Evolutionary conservation across 2,113 vertebrate genomes (phyloP), one percentile per base, ranked within the genome.

Genomic region (Paratilapia polleni): DNA sequence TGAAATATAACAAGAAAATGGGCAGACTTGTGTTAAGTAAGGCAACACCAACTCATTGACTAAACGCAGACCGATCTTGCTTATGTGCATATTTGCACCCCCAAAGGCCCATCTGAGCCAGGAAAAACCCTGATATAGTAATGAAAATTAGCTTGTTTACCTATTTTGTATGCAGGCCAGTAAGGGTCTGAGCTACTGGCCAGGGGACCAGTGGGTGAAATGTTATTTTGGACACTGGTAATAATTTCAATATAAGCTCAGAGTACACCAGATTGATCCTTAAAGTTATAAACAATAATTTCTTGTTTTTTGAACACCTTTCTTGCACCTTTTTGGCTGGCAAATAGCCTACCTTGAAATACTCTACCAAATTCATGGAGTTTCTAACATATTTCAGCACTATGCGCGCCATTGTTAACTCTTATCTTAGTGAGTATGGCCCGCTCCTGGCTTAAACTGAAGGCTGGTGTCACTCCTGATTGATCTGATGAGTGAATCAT

Each of bases 61-160:
- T 20, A 73, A 52, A 52, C 8, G 43, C 17, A 73, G 43, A 31
- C 10, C 43, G 31, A 5, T 73, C 1, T 3, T 52, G 24, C 28
- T 20, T 0, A 10, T 6, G 0, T 13, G 66, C 17, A 28, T 70
- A 52, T 70, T 52, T 52, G 7, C 0, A 70, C 10, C 15, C 0
- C 1, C 5, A 70, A 70, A 10, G 49, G 28, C 17, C 43, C 43
- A 8, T 47, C 10, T 31, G 17, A 73, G 24, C 10, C 43, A 52
- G 0, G 28, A 31, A 31, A 52, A 70, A 13, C 24, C 19, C 2
- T 17, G 49, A 31, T 22, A 31, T 11, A 73, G 24, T 20, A 3
- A 4, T 1, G 3, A 8, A 52, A 70, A 31, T 11, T 2, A 20
- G 3, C 43, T 70, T 70, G 24, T 49, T 70, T 70, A 12, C 15